These are phyloP conservation scores for Thymallus thymallus DNA, from an alignment of 2,113 vertebrate species.

Conservation along the genomic window DNA sequence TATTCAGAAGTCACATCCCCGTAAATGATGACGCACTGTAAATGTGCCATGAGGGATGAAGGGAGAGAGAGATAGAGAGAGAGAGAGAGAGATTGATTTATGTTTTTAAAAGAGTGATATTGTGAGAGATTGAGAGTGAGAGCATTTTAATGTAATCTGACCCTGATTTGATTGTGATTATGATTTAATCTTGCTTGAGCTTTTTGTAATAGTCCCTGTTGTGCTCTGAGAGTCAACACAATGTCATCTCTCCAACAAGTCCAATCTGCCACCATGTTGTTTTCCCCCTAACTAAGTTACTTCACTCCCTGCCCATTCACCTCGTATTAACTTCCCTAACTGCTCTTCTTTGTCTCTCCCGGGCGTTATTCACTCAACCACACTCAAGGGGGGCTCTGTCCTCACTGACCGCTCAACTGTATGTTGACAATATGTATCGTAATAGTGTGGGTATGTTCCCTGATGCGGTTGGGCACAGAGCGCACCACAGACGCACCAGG, in stretches of 20 bases:
- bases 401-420: conserved; percentile 37
- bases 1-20: not conserved
- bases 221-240: not conserved
- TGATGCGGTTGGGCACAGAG: conserved; percentile 24
- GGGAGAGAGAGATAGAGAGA: not conserved
- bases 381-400: conserved; percentile 49
- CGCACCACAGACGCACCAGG: conserved; percentile 42
- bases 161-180: conserved; percentile 5
- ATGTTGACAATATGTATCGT: conserved; percentile 51
- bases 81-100: not conserved
- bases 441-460: conserved; percentile 44
- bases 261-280: not conserved
- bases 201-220: not conserved
- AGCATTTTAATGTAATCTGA: conserved; percentile 14
- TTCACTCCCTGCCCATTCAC: conserved; percentile 3
- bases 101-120: not conserved
- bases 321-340: conserved; percentile 27
- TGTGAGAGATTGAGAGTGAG: conserved; percentile 1
- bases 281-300: not conserved
- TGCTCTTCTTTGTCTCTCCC: conserved; percentile 39
- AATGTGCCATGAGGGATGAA: not conserved
- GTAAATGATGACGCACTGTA: not conserved
- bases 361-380: conserved; percentile 32
- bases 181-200: conserved; percentile 7
- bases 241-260: not conserved